phyloP scores from a whole-genome alignment of 2,113 vertebrate genomes.

The Alligator mississippiensis region DNA sequence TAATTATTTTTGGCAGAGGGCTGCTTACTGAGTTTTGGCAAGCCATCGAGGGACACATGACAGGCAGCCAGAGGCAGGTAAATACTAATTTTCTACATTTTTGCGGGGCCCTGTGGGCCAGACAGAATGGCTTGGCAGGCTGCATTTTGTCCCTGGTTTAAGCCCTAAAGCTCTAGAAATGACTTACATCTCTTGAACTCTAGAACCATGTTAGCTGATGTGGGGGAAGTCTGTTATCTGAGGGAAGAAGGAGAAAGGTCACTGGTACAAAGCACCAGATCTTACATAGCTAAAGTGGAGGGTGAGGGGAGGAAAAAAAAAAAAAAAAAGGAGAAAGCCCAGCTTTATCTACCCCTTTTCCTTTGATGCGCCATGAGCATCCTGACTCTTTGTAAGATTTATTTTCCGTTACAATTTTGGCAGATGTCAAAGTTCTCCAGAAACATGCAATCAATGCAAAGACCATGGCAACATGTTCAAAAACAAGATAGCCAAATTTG shows the following conservation, averaged over 20 bases:
- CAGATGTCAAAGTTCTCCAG: neutral
- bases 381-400: neutral
- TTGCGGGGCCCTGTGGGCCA: too few relatives aligned
- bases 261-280: neutral
- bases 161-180: neutral
- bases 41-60: too few relatives aligned
- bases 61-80: too few relatives aligned
- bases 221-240: neutral
- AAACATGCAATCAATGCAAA: neutral
- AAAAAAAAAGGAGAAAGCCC: neutral
- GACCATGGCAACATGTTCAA: neutral
- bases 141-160: neutral
- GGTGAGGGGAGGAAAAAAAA: neutral
- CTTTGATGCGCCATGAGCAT: neutral
- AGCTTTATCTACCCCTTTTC: neutral
- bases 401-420: neutral
- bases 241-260: neutral
- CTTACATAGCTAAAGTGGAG: neutral
- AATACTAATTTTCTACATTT: too few relatives aligned
- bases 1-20: too few relatives aligned
- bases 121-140: too few relatives aligned
- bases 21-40: too few relatives aligned
- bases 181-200: neutral
- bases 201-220: neutral
- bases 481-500: neutral